Evolutionary conservation across 2,113 vertebrate species (phyloP).

Genomic region (Hyaena hyaena): DNA sequence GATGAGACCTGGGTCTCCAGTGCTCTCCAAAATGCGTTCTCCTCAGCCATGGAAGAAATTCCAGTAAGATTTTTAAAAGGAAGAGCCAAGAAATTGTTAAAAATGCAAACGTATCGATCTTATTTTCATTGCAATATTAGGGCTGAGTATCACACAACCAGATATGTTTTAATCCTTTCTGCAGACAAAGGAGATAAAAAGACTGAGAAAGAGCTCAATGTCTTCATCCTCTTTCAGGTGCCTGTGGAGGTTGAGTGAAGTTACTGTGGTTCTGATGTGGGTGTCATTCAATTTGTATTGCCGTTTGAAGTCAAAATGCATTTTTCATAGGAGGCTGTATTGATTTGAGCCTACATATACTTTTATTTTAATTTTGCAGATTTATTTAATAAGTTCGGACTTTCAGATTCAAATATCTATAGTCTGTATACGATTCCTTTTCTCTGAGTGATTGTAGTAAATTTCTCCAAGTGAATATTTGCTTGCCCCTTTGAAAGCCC

Average conservation of each 20-base stretch:
- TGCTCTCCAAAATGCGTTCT: neutral
- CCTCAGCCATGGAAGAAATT: neutral
- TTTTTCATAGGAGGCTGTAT: neutral
- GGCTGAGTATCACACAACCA: neutral
- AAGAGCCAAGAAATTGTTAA: conserved; percentile 12
- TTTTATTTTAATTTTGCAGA: conserved; percentile 24
- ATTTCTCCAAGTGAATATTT: conserved; percentile 39
- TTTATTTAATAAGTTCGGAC: neutral
- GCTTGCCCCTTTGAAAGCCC: neutral
- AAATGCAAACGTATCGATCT: neutral
- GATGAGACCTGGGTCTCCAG: neutral
- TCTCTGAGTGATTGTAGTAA: conserved; percentile 36
- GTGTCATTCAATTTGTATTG: neutral
- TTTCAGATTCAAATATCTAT: neutral
- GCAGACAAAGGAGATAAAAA: conserved; percentile 20
- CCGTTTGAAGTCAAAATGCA: neutral
- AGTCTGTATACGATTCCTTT: neutral
- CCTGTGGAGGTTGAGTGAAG: neutral
- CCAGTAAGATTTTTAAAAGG: neutral
- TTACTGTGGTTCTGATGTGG: neutral
- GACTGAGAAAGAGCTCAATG: neutral
- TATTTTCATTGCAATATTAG: conserved; percentile 54
- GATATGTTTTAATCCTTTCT: neutral
- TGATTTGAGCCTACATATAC: neutral
- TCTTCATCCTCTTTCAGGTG: neutral